Conservation (phyloP, 2,888 invertebrate genomes). For the Leucophora obtusa region DNA sequence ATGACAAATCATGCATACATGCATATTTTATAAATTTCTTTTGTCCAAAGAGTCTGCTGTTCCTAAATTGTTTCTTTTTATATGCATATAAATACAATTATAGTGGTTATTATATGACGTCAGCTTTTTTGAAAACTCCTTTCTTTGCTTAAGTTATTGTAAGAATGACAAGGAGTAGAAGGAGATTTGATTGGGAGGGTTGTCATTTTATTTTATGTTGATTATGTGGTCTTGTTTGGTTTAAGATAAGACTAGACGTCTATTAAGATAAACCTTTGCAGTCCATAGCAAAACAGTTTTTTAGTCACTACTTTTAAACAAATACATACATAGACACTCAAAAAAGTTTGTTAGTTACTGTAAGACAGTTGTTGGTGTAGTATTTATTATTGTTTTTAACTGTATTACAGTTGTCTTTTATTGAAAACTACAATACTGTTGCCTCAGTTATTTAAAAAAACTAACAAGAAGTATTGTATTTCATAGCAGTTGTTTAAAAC, state of each 20-base stretch:
- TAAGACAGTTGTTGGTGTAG: too few relatives aligned
- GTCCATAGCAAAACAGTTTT: constrained; percentile 22
- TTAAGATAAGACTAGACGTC: constrained; percentile 52
- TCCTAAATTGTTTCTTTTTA: too few relatives aligned
- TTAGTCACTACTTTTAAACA: constrained; percentile 40
- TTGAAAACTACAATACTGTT: too few relatives aligned
- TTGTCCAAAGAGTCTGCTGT: constrained; percentile 22
- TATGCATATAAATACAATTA: not conserved
- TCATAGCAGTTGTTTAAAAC: too few relatives aligned
- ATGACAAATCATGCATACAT: constrained; percentile 55
- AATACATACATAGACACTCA: not conserved
- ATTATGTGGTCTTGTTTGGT: not conserved
- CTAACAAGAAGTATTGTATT: too few relatives aligned
- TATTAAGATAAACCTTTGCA: constrained; percentile 46
- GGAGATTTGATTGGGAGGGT: constrained; percentile 5
- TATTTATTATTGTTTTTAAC: too few relatives aligned
- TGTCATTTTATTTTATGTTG: constrained; percentile 28
- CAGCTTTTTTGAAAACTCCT: not conserved
- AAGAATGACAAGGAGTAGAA: not conserved
- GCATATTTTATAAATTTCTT: constrained; percentile 3
- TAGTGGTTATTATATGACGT: not conserved
- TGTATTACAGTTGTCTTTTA: too few relatives aligned
- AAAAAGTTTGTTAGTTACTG: too few relatives aligned
- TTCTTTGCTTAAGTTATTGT: not conserved
- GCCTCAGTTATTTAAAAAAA: too few relatives aligned